phyloP scores from a whole-genome alignment of 2,888 invertebrate genomes.

The Drosophila leonis region DNA sequence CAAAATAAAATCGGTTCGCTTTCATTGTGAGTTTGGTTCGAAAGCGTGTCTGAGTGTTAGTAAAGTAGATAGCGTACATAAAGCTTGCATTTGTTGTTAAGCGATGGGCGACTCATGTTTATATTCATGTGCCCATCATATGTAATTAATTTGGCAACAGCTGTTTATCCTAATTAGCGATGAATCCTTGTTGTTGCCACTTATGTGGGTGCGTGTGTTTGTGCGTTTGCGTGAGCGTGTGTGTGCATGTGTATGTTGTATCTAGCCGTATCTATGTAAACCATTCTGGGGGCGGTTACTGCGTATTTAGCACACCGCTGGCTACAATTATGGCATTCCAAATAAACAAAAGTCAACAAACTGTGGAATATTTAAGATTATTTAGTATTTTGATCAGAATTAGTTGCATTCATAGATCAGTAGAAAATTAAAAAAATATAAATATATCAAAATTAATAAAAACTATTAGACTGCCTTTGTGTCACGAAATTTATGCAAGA shows the following conservation, averaged over 20 bases:
- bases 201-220: conserved; percentile 1
- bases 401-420: not conserved
- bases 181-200: conserved; percentile 46
- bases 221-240: not conserved
- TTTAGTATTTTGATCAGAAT: not conserved
- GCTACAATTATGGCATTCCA: conserved; percentile 18
- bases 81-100: conserved; percentile 29
- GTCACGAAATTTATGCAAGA: not conserved
- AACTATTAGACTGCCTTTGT: not conserved
- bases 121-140: conserved; percentile 68
- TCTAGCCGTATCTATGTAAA: not conserved
- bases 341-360: conserved; percentile 48
- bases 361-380: not conserved
- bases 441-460: too few species aligned
- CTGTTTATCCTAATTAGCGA: conserved; percentile 77
- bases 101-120: conserved; percentile 34
- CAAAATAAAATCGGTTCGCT: conserved; percentile 13
- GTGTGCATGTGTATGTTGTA: not conserved
- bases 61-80: conserved; percentile 9
- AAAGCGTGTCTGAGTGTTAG: not conserved
- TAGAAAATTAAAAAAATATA: not conserved
- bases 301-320: conserved; percentile 33
- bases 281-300: conserved; percentile 1
- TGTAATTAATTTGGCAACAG: conserved; percentile 81
- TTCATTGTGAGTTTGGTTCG: conserved; percentile 16